Conservation (phyloP, 2,113 vertebrate species). For the Sprattus sprattus region DNA sequence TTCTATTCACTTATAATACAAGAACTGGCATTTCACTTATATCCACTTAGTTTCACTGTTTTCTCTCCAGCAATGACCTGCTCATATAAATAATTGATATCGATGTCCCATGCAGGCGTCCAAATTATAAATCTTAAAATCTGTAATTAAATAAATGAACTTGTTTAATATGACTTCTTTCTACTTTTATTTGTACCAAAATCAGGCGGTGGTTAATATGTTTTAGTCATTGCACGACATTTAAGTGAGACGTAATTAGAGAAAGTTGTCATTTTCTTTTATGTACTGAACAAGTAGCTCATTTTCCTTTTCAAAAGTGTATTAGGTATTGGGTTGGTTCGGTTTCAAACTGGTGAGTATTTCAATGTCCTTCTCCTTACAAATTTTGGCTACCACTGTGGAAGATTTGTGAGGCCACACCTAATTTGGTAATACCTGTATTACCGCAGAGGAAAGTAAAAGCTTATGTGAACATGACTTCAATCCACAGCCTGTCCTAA, state of each 20-base stretch:
- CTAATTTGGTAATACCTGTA: conserved; percentile 11
- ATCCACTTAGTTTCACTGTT: not conserved
- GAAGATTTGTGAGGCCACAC: not conserved
- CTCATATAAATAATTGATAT: not conserved
- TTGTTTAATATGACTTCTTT: conserved; percentile 3
- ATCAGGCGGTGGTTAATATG: not conserved
- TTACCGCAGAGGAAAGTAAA: not conserved
- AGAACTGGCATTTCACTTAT: not conserved
- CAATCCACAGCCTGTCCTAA: not conserved
- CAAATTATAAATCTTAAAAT: not conserved
- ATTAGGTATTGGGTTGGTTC: not conserved
- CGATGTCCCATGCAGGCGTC: not conserved
- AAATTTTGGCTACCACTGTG: not conserved
- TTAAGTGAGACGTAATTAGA: not conserved
- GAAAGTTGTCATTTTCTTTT: conserved; percentile 1
- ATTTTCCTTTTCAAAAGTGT: not conserved
- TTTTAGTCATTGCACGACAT: not conserved
- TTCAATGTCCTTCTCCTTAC: not conserved
- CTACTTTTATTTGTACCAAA: not conserved
- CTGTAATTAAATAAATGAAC: not conserved
- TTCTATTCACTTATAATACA: not conserved
- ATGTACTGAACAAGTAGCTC: not conserved
- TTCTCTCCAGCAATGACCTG: not conserved
- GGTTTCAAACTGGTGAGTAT: not conserved
- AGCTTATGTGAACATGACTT: not conserved